A percentile compares a stretch with the other conserved stretches of the same genome.
These are phyloP conservation scores for Balearica regulorum DNA, from an alignment of 2,797 vertebrate species.

Conservation along the genomic window DNA sequence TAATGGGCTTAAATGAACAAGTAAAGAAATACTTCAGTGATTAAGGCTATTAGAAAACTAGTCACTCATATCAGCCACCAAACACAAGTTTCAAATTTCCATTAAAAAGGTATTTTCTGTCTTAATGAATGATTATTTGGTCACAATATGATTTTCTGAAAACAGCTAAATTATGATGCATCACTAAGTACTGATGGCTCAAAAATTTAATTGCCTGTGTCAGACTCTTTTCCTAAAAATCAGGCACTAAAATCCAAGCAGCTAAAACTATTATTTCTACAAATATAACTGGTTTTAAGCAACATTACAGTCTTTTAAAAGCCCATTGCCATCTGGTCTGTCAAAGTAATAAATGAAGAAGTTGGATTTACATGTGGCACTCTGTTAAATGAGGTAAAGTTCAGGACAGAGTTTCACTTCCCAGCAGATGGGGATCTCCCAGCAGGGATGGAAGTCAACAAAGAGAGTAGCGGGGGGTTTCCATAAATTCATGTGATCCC, in stretches of 20 bases:
- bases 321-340: constrained; percentile 55
- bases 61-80: constrained; percentile 42
- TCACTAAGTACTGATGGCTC: constrained; percentile 47
- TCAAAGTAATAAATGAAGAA: constrained; percentile 54
- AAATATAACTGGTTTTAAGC: constrained; percentile 38
- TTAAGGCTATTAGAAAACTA: constrained; percentile 59
- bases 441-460: constrained; percentile 59
- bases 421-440: constrained; percentile 60
- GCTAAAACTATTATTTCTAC: constrained; percentile 21
- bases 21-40: constrained; percentile 53
- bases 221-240: constrained; percentile 45
- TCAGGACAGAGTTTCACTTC: constrained; percentile 49
- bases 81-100: constrained; percentile 10
- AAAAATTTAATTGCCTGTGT: constrained; percentile 42
- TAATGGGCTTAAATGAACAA: constrained; percentile 49
- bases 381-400: constrained; percentile 55
- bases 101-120: constrained; percentile 43
- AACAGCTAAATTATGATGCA: constrained; percentile 40
- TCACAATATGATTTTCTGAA: constrained; percentile 60
- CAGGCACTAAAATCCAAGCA: background rate
- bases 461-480: constrained; percentile 45
- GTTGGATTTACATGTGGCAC: constrained; percentile 41
- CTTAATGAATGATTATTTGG: constrained; percentile 45
- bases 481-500: constrained; percentile 54
- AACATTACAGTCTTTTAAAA: constrained; percentile 45